phyloP scores from a whole-genome alignment of 2,797 vertebrate species.

The Ctenosaura bakeri region DNA sequence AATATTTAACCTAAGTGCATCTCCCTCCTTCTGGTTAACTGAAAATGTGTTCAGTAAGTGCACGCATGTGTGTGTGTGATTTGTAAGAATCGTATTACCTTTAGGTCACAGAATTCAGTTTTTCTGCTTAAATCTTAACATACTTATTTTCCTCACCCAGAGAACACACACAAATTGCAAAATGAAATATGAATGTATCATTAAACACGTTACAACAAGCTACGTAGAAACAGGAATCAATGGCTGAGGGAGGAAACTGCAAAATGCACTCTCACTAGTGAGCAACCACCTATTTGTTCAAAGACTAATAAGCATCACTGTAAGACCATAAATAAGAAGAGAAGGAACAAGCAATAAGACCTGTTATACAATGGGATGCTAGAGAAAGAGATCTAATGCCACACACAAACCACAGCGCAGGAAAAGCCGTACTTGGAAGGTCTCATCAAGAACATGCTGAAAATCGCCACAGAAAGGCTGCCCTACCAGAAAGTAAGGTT shows the following conservation, averaged over 20 bases:
- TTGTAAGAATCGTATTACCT: no score
- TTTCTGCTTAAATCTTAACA: no score
- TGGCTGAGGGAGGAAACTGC: neutral
- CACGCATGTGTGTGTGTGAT: no score
- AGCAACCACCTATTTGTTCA: neutral
- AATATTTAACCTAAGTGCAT: neutral
- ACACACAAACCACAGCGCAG: neutral
- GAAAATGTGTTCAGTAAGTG: neutral
- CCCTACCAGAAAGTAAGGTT: neutral
- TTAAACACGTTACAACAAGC: no score
- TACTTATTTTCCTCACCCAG: no score
- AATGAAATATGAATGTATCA: no score
- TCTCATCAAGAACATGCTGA: neutral
- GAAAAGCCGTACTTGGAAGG: neutral
- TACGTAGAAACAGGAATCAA: no score
- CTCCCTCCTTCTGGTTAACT: neutral
- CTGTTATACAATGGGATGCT: neutral
- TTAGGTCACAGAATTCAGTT: neutral
- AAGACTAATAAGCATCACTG: neutral
- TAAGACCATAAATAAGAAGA: neutral
- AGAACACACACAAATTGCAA: no score
- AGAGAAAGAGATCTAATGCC: neutral
- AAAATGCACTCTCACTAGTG: neutral
- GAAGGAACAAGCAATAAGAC: neutral
- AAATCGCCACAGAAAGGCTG: neutral